Conservation (phyloP, 2,888 invertebrate species). For the Scaptomyza cyrtandrae region DNA sequence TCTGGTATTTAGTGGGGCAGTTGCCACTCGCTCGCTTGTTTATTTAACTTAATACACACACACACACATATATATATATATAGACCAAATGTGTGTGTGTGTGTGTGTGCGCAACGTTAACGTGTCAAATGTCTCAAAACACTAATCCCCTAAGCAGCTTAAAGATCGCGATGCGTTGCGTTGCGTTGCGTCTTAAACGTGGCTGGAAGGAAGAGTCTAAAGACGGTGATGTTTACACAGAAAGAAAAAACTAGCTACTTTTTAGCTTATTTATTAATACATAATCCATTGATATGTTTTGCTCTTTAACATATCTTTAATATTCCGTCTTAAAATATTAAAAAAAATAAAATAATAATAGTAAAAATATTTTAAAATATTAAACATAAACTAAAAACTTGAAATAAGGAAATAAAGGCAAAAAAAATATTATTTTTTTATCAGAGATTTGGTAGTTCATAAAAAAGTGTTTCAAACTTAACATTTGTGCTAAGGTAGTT, state of each 20-base stretch:
- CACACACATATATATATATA: slow-evolving; percentile 1
- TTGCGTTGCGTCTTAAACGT: slow-evolving; percentile 58
- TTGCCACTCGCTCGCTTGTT: slow-evolving; percentile 44
- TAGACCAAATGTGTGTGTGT: slow-evolving; percentile 23
- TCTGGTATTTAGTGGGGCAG: slow-evolving; percentile 65
- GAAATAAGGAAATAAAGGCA: too few relatives aligned
- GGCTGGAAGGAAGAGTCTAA: slow-evolving; percentile 31
- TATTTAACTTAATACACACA: slow-evolving; percentile 45
- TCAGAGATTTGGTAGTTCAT: too few relatives aligned
- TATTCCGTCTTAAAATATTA: too few relatives aligned
- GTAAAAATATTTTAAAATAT: too few relatives aligned
- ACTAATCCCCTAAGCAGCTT: slow-evolving; percentile 84
- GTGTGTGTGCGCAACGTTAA: slow-evolving; percentile 69
- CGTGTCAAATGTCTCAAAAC: slow-evolving; percentile 83
- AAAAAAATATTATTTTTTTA: too few relatives aligned
- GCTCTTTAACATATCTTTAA: too few relatives aligned
- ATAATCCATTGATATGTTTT: too few relatives aligned
- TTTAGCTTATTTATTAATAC: too few relatives aligned
- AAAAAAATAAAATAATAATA: too few relatives aligned
- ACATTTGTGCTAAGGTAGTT: too few relatives aligned
- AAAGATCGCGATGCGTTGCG: slow-evolving; percentile 78
- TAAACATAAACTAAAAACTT: too few relatives aligned
- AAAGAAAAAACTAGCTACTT: background rate
- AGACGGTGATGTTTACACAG: slow-evolving; percentile 14
- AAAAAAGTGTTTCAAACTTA: too few relatives aligned